phyloP scores from a whole-genome alignment of 2,113 vertebrate genomes.

The Serinus canaria region DNA sequence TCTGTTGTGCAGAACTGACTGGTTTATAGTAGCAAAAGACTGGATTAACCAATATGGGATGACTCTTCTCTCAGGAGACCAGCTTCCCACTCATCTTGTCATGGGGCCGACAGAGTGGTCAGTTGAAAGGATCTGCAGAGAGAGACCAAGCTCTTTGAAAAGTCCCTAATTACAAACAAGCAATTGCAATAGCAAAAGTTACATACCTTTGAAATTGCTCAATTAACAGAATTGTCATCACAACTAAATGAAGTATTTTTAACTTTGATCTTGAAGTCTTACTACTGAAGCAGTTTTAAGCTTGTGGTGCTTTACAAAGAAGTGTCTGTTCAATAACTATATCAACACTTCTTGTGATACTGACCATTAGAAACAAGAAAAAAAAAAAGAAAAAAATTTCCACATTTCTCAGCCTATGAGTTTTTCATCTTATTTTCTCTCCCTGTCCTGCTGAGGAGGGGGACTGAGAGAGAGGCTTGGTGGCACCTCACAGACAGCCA shows the following conservation, averaged over 20 bases:
- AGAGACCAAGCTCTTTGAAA: conserved; percentile 15
- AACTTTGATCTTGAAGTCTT: conserved; percentile 23
- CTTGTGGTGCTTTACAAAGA: background rate
- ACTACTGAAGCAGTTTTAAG: background rate
- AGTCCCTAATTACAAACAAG: conserved; percentile 14
- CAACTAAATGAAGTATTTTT: background rate
- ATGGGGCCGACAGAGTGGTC: background rate
- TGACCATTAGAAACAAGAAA: background rate
- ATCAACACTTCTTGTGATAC: background rate
- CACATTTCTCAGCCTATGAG: background rate
- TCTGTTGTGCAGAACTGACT: background rate
- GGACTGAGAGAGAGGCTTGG: background rate
- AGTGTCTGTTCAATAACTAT: background rate
- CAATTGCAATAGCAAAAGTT: conserved; percentile 2
- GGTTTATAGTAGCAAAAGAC: background rate
- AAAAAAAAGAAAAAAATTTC: background rate
- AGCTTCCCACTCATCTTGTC: background rate
- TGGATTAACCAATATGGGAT: background rate
- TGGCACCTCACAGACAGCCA: background rate
- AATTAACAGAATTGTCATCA: conserved; percentile 41
- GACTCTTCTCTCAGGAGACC: background rate
- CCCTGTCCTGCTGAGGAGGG: background rate
- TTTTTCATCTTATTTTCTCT: background rate
- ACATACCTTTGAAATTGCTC: conserved; percentile 37
- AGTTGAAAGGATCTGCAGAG: conserved; percentile 9